These are phyloP conservation scores for Caenorhabditis inopinata DNA, from an alignment of 1,140 invertebrate genomes.

Conservation along the genomic window DNA sequence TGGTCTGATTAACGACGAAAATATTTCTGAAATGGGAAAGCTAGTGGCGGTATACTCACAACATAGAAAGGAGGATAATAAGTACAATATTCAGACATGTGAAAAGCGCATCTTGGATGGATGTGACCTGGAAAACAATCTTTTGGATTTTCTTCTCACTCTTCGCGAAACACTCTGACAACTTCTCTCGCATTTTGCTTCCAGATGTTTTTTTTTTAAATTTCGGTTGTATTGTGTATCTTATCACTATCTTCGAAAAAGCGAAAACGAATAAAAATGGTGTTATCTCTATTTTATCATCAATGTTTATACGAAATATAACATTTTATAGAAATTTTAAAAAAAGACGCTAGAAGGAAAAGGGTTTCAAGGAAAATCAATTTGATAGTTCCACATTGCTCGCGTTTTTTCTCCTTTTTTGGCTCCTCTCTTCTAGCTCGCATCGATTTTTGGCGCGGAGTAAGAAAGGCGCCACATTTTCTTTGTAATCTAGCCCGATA, in stretches of 20 bases:
- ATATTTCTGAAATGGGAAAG: background rate
- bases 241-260: too few relatives aligned
- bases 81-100: background rate
- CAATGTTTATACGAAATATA: background rate
- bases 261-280: too few relatives aligned
- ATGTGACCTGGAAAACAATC: conserved; percentile 11
- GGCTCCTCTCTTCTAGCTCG: background rate
- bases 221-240: background rate
- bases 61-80: background rate
- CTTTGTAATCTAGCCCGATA: background rate
- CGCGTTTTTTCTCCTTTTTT: background rate
- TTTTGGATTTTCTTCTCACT: background rate
- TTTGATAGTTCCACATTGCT: too few relatives aligned
- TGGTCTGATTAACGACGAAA: background rate
- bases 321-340: too few relatives aligned
- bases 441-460: background rate
- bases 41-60: background rate
- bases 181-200: background rate
- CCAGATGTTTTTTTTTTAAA: background rate
- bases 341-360: too few relatives aligned
- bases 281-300: background rate
- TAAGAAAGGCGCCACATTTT: background rate
- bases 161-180: background rate
- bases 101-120: conserved; percentile 11
- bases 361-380: too few relatives aligned